These are phyloP conservation scores for Cosmia trapezina DNA, from an alignment of 2,888 invertebrate species.

Conservation along the genomic window DNA sequence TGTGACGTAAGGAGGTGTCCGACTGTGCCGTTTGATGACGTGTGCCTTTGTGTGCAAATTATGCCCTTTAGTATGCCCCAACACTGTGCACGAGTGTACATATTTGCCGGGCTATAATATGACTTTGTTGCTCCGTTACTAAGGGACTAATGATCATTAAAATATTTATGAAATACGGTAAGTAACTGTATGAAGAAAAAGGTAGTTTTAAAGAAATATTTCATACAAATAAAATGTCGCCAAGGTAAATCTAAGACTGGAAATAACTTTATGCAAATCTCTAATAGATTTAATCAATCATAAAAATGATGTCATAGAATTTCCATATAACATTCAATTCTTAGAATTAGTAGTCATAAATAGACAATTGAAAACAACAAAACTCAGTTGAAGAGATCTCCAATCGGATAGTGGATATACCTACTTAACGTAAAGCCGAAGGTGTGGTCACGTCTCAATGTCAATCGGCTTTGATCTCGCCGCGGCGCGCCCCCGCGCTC, in stretches of 20 bases:
- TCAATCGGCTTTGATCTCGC: slow-evolving; percentile 78
- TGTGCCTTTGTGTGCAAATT: slow-evolving; percentile 74
- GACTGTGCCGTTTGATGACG: slow-evolving; percentile 72
- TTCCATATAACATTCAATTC: slow-evolving; percentile 25
- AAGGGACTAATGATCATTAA: slow-evolving; percentile 24
- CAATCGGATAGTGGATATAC: slow-evolving; percentile 61
- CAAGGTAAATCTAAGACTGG: not conserved
- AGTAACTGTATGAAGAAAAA: not conserved
- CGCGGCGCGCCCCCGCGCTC: slow-evolving; percentile 70
- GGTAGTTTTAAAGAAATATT: not conserved
- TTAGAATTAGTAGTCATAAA: slow-evolving; percentile 33
- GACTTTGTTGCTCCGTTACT: slow-evolving; percentile 7
- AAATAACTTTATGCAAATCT: slow-evolving; percentile 18
- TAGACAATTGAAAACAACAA: slow-evolving; percentile 47
- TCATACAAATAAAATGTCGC: not conserved
- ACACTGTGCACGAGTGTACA: slow-evolving; percentile 20
- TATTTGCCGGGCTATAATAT: slow-evolving; percentile 20
- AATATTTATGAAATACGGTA: slow-evolving; percentile 3
- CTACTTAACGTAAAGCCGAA: slow-evolving; percentile 57
- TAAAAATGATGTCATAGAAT: slow-evolving; percentile 25
- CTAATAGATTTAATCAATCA: slow-evolving; percentile 24
- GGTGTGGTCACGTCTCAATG: slow-evolving; percentile 80
- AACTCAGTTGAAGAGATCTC: slow-evolving; percentile 42
- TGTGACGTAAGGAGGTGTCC: slow-evolving; percentile 76
- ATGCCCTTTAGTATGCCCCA: slow-evolving; percentile 58